Percentiles rank a stretch among this genome's conserved stretches.
phyloP scores from a whole-genome alignment of 1,140 invertebrate genomes.

The Caenorhabditis tropicalis region DNA sequence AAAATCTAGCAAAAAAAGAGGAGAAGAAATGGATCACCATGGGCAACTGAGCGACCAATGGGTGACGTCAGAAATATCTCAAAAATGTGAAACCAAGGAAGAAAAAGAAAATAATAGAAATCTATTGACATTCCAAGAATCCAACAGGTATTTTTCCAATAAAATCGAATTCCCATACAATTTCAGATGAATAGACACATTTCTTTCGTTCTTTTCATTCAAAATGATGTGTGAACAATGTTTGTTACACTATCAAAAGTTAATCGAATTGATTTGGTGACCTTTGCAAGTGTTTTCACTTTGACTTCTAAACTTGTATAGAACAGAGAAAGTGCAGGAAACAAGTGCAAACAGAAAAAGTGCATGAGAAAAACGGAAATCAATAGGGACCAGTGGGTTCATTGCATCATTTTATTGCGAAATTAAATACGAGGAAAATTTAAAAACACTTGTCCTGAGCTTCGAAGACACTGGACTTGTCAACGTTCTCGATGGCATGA shows the following conservation, averaged over 20 bases:
- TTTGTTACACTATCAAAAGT: too few relatives aligned
- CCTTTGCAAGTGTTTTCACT: too few relatives aligned
- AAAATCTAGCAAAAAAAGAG: too few relatives aligned
- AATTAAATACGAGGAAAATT: background rate
- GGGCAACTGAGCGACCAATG: too few relatives aligned
- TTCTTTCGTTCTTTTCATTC: too few relatives aligned
- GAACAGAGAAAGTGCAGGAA: background rate
- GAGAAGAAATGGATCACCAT: background rate
- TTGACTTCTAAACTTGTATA: background rate
- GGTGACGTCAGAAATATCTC: background rate
- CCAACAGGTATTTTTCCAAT: too few relatives aligned
- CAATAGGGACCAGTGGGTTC: slow-evolving; percentile 2
- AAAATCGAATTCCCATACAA: too few relatives aligned
- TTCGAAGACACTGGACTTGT: slow-evolving; percentile 28
- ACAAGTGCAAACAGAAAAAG: background rate
- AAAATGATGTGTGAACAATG: too few relatives aligned
- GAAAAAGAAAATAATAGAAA: background rate
- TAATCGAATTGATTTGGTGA: too few relatives aligned
- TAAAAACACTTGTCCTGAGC: slow-evolving; percentile 33
- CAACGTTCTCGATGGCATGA: slow-evolving; percentile 13
- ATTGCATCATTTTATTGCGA: slow-evolving; percentile 25
- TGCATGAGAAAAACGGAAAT: background rate
- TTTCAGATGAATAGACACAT: too few relatives aligned
- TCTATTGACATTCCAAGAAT: too few relatives aligned
- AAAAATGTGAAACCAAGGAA: background rate